These are phyloP conservation scores for Sericinus montela DNA, from an alignment of 2,888 invertebrate genomes.

Conservation along the genomic window DNA sequence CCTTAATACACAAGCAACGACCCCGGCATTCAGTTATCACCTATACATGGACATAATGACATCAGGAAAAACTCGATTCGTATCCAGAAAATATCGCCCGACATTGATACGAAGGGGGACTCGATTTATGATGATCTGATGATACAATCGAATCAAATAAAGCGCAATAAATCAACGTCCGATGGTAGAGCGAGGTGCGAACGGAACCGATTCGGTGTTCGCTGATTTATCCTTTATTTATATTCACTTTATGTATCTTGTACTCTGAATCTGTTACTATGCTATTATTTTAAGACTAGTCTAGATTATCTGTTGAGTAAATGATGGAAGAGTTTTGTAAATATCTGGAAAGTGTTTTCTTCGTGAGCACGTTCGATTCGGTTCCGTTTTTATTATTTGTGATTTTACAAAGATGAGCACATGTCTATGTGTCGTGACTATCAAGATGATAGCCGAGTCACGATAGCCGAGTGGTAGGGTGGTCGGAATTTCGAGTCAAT, in stretches of 20 bases:
- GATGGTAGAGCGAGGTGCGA: constrained; percentile 52
- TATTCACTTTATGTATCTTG: not conserved
- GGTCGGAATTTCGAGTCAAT: too few relatives aligned
- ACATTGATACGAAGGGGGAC: constrained; percentile 38
- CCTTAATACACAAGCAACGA: constrained; percentile 34
- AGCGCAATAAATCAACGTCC: constrained; percentile 75
- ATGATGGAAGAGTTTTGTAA: constrained; percentile 1
- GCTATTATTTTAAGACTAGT: not conserved
- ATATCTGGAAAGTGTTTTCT: not conserved
- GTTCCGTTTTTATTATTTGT: too few relatives aligned
- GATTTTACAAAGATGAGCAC: too few relatives aligned
- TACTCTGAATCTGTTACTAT: not conserved
- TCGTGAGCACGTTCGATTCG: too few relatives aligned
- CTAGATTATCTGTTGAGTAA: not conserved
- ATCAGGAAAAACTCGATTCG: constrained; percentile 60
- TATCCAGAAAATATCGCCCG: constrained; percentile 45
- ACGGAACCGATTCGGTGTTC: constrained; percentile 35
- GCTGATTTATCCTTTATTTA: constrained; percentile 25
- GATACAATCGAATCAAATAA: constrained; percentile 79
- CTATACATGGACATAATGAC: constrained; percentile 65
- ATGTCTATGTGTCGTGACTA: too few relatives aligned
- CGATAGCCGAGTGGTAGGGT: too few relatives aligned
- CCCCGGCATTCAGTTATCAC: constrained; percentile 62
- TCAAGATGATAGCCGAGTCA: too few relatives aligned
- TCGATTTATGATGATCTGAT: constrained; percentile 75